Base-by-base conservation (phyloP, 2,797 vertebrate genomes). In the Gadopsis bispinosus region DNA sequence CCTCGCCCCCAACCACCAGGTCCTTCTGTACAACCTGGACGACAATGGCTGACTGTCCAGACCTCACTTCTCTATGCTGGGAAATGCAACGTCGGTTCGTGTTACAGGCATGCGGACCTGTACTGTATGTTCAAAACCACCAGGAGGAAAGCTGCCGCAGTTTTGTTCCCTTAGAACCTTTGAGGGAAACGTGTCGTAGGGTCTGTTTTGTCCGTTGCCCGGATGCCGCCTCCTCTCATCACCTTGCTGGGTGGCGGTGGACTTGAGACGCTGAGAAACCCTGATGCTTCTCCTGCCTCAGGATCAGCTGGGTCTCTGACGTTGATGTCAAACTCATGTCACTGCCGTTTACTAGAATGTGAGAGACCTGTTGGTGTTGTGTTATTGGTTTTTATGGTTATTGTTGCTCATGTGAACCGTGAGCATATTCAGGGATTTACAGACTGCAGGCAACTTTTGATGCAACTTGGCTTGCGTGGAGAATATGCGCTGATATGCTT, bases 11-110 rank as follows among this genome's bases (percentile, higher is more conserved):
- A 94, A 95, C 91, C 96, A 95, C 89, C 96, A 95, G 88, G 92
- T 98, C 88, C 96, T 98, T 74, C 95, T 98, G 88, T 97, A 96
- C 93, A 95, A 97, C 90, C 95, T 98, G 94, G 96, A 97, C 86
- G 96, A 96, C 92, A 95, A 95, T 86, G 94, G 95, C 85, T 95
- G 94, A 94, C 41, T 2, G 22, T 19, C 41, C 29, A 3, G 3
- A 12, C 63, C 14, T 50, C 20, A 1, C 41, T 59, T 22, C 19
- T 22, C 9, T 72, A 22, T 73, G 35, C 22, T 63, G 74, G 45
- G 54, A 56, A 61, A 55, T 14, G 47, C 63, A 51, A 5, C 41
- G 0, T 20, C 17, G 19, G 43, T 17, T 35, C 41, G 43, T 3
- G 47, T 45, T 26, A 2, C 26, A 26, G 26, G 26, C 26, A 26